phyloP scores from a whole-genome alignment of 2,113 vertebrate species.

The Lepus americanus region DNA sequence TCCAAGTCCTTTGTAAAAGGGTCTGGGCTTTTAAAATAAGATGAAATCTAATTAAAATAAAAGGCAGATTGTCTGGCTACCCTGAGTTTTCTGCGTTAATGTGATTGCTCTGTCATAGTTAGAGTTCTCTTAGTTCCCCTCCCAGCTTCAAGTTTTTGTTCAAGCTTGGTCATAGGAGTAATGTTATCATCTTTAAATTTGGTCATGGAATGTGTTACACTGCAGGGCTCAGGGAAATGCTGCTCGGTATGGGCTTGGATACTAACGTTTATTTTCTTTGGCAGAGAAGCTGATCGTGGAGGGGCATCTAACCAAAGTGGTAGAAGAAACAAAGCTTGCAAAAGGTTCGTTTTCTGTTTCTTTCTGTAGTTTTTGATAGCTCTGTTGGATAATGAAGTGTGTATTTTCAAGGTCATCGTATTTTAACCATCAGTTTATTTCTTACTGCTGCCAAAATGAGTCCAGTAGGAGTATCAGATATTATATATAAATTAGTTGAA shows the following conservation, averaged over 20 bases:
- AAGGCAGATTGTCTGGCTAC: background rate
- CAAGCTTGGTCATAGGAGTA: constrained; percentile 86
- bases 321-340: constrained; percentile 90
- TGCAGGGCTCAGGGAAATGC: constrained; percentile 84
- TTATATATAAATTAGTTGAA: constrained; percentile 31
- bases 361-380: constrained; percentile 77
- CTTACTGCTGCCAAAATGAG: constrained; percentile 54
- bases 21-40: constrained; percentile 3
- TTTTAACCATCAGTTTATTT: constrained; percentile 59
- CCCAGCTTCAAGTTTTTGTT: constrained; percentile 84
- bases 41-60: constrained; percentile 48
- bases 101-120: constrained; percentile 38
- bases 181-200: constrained; percentile 90
- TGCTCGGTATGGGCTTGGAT: constrained; percentile 85
- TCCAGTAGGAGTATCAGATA: constrained; percentile 39
- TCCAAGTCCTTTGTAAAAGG: constrained; percentile 16
- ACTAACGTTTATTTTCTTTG: constrained; percentile 90
- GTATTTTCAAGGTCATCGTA: constrained; percentile 60
- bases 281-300: constrained; percentile 93
- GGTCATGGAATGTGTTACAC: constrained; percentile 91
- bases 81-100: constrained; percentile 14
- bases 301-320: constrained; percentile 90
- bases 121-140: constrained; percentile 61
- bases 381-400: constrained; percentile 71
- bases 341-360: constrained; percentile 89